These are phyloP conservation scores for Epinephelus fuscoguttatus DNA, from an alignment of 2,113 vertebrate species.

Conservation along the genomic window DNA sequence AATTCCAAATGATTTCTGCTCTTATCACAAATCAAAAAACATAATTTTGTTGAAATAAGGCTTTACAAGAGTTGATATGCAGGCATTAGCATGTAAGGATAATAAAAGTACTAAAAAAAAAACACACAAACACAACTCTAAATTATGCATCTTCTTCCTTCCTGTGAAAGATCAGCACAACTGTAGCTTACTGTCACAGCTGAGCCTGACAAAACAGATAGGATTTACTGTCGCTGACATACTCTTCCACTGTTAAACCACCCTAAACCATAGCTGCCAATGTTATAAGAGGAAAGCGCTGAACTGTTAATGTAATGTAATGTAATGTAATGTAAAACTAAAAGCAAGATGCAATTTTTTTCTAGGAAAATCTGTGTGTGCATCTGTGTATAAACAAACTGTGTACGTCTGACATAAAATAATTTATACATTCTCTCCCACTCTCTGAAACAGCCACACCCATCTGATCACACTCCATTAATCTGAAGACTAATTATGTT, in stretches of 20 bases:
- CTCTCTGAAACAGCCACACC: neutral
- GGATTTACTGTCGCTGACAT: neutral
- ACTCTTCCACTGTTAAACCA: neutral
- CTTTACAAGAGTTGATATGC: neutral
- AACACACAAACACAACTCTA: neutral
- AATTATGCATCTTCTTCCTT: slow-evolving; percentile 35
- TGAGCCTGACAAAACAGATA: slow-evolving; percentile 2
- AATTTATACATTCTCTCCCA: slow-evolving; percentile 15
- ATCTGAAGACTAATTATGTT: slow-evolving; percentile 70
- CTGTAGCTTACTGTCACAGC: slow-evolving; percentile 27
- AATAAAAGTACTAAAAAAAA: neutral
- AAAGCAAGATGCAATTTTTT: slow-evolving; percentile 3
- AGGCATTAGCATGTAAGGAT: neutral
- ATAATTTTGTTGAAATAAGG: neutral
- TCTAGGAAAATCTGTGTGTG: neutral
- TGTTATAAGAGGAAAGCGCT: neutral
- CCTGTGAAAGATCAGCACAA: slow-evolving; percentile 42
- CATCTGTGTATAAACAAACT: neutral
- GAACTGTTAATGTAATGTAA: neutral
- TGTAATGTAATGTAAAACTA: too few relatives aligned
- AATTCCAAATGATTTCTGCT: neutral
- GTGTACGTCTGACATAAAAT: slow-evolving; percentile 17
- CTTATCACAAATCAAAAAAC: neutral
- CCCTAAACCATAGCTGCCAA: neutral
- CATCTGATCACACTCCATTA: slow-evolving; percentile 67